phyloP scores from a whole-genome alignment of 2,113 vertebrate genomes.

The Panthera uncia region DNA sequence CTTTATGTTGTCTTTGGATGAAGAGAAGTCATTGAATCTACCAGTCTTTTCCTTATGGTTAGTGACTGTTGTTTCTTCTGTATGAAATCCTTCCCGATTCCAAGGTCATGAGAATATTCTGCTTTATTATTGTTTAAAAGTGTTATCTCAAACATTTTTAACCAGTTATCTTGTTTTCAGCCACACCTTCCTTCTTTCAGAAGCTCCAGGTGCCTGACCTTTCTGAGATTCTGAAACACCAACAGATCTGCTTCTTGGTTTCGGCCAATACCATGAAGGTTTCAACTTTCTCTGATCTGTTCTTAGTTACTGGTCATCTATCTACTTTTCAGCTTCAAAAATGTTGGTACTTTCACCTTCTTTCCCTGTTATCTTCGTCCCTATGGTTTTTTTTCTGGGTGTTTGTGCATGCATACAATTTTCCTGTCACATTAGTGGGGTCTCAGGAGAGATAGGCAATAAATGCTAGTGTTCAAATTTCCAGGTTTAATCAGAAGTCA shows the following conservation, averaged over 20 bases:
- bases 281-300: not conserved
- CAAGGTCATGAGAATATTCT: not conserved
- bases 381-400: not conserved
- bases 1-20: not conserved
- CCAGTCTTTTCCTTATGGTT: not conserved
- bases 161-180: not conserved
- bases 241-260: not conserved
- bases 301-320: not conserved
- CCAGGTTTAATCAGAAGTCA: not conserved
- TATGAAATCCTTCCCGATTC: not conserved
- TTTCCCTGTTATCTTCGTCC: not conserved
- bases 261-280: not conserved
- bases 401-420: not conserved
- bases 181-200: not conserved
- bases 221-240: not conserved
- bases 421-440: not conserved
- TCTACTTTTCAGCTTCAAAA: not conserved
- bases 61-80: not conserved
- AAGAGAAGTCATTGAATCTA: not conserved
- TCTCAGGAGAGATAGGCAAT: not conserved
- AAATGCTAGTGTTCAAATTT: not conserved
- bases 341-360: not conserved
- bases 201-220: not conserved
- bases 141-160: not conserved
- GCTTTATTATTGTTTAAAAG: not conserved